Conservation (phyloP, 2,888 invertebrate species). For the Phania funesta region DNA sequence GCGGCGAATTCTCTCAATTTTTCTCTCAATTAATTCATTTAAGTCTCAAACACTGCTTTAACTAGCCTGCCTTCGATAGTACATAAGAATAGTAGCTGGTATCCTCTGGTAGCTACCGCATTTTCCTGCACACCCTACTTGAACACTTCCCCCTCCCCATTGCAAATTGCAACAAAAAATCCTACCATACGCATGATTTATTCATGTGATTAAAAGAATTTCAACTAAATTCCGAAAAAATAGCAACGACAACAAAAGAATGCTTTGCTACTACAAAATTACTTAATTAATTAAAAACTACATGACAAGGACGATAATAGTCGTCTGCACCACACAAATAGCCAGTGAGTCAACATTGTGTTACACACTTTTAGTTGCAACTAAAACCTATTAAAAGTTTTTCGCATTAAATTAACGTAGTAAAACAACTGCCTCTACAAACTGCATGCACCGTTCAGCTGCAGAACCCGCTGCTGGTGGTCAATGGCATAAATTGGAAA, state of each 20-base stretch:
- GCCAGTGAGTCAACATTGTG: background rate
- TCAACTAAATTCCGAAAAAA: slow-evolving; percentile 36
- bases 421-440: background rate
- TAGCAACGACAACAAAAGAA: no score
- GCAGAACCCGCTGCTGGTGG: slow-evolving; percentile 44
- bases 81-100: no score
- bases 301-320: slow-evolving; percentile 22
- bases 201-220: slow-evolving; percentile 58
- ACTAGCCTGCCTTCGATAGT: no score
- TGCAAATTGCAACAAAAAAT: background rate
- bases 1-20: no score
- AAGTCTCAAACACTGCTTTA: no score
- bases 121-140: background rate
- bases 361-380: slow-evolving; percentile 7
- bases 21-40: no score
- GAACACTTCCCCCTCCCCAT: no score
- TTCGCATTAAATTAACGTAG: slow-evolving; percentile 35
- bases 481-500: slow-evolving; percentile 2
- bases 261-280: slow-evolving; percentile 51
- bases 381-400: slow-evolving; percentile 47
- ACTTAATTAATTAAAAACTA: slow-evolving; percentile 64
- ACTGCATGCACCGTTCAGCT: background rate
- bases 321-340: background rate
- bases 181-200: slow-evolving; percentile 44
- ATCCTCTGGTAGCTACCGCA: background rate